A percentile compares a stretch with the other conserved stretches of the same genome.
phyloP scores from a whole-genome alignment of 1,140 invertebrate species.

The Cheumatopsyche charites region DNA sequence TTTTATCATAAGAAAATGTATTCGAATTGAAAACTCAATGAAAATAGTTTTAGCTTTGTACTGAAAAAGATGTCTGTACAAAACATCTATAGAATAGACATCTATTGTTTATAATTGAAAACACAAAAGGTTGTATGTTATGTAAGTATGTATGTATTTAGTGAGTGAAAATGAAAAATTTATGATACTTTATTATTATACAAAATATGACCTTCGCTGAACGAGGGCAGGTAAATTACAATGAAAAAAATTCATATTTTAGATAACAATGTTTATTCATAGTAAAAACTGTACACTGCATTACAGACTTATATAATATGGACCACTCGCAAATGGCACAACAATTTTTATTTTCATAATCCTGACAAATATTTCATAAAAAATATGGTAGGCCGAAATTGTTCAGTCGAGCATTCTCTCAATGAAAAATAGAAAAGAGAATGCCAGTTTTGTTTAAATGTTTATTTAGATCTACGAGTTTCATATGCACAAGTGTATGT shows the following conservation, averaged over 20 bases:
- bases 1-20: no score
- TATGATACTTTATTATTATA: no score
- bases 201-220: no score
- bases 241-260: conserved; percentile 26
- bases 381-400: conserved; percentile 20
- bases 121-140: no score
- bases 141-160: no score
- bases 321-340: conserved; percentile 49
- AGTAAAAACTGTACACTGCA: conserved; percentile 50
- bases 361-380: conserved; percentile 36
- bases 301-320: conserved; percentile 49
- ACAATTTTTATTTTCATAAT: conserved; percentile 46
- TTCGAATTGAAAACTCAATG: no score
- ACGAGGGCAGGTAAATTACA: no score
- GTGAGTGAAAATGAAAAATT: no score
- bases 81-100: no score
- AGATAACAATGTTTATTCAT: conserved; percentile 49
- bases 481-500: background rate
- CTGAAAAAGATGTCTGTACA: no score
- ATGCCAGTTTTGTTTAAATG: background rate
- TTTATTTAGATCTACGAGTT: conserved; percentile 6
- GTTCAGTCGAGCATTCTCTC: conserved; percentile 22
- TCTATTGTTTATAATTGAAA: no score
- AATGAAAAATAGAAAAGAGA: background rate
- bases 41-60: no score